Percentiles rank a stretch among this genome's conserved stretches.
Evolutionary conservation across 2,888 invertebrate genomes (phyloP).

Genomic region (Chelonus formosanus): DNA sequence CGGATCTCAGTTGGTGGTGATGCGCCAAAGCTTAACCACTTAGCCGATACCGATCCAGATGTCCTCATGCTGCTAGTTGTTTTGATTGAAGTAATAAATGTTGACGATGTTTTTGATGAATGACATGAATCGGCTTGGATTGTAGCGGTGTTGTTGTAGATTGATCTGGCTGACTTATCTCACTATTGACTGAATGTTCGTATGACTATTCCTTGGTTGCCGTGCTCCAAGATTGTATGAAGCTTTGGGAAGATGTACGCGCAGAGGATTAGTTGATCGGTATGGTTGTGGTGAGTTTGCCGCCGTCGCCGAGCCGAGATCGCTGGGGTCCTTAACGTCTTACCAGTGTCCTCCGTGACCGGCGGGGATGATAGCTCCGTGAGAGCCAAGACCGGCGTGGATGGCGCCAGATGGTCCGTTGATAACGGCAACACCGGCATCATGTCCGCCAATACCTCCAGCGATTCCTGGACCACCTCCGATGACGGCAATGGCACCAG

Average conservation of each 20-base stretch:
- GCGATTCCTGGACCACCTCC: slow-evolving; percentile 58
- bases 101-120: slow-evolving; percentile 26
- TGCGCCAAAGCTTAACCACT: slow-evolving; percentile 56
- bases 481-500: slow-evolving; percentile 63
- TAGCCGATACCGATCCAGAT: slow-evolving; percentile 34
- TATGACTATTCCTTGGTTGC: slow-evolving; percentile 44
- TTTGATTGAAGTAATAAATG: slow-evolving; percentile 13
- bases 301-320: slow-evolving; percentile 66
- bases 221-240: slow-evolving; percentile 51
- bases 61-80: slow-evolving; percentile 13
- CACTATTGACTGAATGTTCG: slow-evolving; percentile 50
- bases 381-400: slow-evolving; percentile 64
- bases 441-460: slow-evolving; percentile 63
- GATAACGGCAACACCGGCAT: slow-evolving; percentile 64
- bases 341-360: slow-evolving; percentile 61
- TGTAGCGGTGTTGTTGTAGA: slow-evolving; percentile 13
- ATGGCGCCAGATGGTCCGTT: slow-evolving; percentile 65
- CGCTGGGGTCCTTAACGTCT: slow-evolving; percentile 62
- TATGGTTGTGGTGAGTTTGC: slow-evolving; percentile 63
- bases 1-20: slow-evolving; percentile 52
- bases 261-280: slow-evolving; percentile 61
- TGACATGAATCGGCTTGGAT: slow-evolving; percentile 29
- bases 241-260: slow-evolving; percentile 59
- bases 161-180: slow-evolving; percentile 36
- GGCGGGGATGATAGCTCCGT: slow-evolving; percentile 65